A percentile compares a stretch with the other conserved stretches of the same genome.
These are phyloP conservation scores for Sceloporus tristichus DNA, from an alignment of 2,113 vertebrate species.

Conservation along the genomic window DNA sequence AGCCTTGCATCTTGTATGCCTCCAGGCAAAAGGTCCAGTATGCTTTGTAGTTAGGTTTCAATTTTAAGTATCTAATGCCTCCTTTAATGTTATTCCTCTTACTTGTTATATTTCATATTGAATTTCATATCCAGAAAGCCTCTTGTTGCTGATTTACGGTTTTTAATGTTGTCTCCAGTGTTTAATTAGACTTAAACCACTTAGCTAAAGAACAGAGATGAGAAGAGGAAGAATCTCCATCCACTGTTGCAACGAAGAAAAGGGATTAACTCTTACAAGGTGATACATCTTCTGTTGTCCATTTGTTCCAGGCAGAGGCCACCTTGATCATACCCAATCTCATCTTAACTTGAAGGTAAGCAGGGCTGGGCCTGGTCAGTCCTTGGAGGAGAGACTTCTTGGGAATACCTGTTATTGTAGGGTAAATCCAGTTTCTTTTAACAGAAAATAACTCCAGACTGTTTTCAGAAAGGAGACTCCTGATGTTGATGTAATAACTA, in stretches of 20 bases:
- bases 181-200: constrained; percentile 23
- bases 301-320: not conserved
- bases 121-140: constrained; percentile 22
- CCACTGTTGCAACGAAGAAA: not conserved
- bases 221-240: not conserved
- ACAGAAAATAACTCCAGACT: not conserved
- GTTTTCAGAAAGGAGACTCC: not conserved
- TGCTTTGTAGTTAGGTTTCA: not conserved
- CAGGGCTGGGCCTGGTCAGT: too few species aligned
- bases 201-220: constrained; percentile 8
- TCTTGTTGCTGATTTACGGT: not conserved
- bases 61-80: not conserved
- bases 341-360: too few species aligned
- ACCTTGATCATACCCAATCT: not conserved
- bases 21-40: not conserved
- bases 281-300: not conserved
- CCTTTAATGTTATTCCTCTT: constrained; percentile 23
- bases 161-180: constrained; percentile 13
- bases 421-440: too few species aligned
- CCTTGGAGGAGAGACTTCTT: too few species aligned
- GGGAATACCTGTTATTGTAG: not conserved
- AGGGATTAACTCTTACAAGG: not conserved
- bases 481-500: not conserved
- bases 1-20: not conserved
- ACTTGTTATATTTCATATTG: constrained; percentile 11